Conservation (phyloP, 2,888 invertebrate genomes). For the Nephrocerus scutellatus region DNA sequence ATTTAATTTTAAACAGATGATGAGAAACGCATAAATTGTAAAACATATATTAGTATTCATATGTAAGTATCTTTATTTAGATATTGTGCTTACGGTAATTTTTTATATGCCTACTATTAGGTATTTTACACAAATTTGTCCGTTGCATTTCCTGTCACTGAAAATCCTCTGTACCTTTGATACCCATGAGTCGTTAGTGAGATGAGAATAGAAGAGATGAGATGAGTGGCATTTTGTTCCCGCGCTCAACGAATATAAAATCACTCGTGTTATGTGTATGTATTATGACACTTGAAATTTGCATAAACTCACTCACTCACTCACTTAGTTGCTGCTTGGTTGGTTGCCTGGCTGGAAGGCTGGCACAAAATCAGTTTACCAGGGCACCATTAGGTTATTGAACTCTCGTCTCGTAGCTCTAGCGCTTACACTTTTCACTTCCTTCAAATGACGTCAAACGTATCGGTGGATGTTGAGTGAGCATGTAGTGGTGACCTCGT, state of each 20-base stretch:
- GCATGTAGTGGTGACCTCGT: too few species aligned
- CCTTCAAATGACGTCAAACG: slow-evolving; percentile 12
- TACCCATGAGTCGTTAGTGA: too few species aligned
- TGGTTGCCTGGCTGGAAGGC: not conserved
- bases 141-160: too few species aligned
- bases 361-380: not conserved
- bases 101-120: too few species aligned
- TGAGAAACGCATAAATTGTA: too few species aligned
- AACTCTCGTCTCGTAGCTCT: not conserved
- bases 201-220: too few species aligned
- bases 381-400: not conserved
- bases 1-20: too few species aligned
- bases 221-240: not conserved
- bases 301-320: slow-evolving; percentile 1
- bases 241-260: slow-evolving; percentile 1
- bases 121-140: too few species aligned
- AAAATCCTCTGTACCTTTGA: too few species aligned
- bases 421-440: not conserved
- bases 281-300: slow-evolving; percentile 13
- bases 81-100: too few species aligned
- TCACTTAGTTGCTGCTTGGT: not conserved
- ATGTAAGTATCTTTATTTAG: too few species aligned
- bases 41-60: too few species aligned
- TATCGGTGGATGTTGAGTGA: not conserved
- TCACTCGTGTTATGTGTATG: slow-evolving; percentile 16